Conservation (phyloP, 2,888 invertebrate genomes). For the Nephrotoma guestfalica region DNA sequence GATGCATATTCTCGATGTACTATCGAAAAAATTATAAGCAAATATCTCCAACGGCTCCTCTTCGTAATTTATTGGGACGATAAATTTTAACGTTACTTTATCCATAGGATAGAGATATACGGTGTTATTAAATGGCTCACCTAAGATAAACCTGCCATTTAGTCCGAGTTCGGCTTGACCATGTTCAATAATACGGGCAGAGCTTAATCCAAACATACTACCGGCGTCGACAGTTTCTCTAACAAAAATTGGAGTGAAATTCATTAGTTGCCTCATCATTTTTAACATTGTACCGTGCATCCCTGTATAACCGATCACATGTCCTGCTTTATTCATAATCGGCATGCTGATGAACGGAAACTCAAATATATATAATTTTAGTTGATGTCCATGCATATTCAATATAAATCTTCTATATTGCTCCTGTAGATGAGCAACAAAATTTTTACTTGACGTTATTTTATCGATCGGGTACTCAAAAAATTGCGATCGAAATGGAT, state of each 20-base stretch:
- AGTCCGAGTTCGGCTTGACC: neutral
- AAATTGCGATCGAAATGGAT: neutral
- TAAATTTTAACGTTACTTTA: neutral
- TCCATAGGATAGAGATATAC: neutral
- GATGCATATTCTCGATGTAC: neutral
- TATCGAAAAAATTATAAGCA: neutral
- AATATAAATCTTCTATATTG: neutral
- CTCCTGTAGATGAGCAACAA: neutral
- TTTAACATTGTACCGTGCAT: neutral
- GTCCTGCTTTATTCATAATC: neutral
- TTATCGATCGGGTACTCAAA: neutral
- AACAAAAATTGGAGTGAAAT: neutral
- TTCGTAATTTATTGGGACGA: neutral
- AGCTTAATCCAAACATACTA: neutral
- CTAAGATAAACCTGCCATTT: neutral
- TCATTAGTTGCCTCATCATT: neutral
- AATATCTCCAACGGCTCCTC: neutral
- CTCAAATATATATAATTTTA: neutral
- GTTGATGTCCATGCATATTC: neutral
- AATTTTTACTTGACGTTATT: neutral
- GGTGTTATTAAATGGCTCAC: neutral
- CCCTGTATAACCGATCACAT: neutral
- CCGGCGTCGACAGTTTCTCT: neutral
- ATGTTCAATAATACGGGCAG: neutral
- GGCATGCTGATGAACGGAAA: neutral